Conservation (phyloP, 2,113 vertebrate species). For the Elachura formosa region DNA sequence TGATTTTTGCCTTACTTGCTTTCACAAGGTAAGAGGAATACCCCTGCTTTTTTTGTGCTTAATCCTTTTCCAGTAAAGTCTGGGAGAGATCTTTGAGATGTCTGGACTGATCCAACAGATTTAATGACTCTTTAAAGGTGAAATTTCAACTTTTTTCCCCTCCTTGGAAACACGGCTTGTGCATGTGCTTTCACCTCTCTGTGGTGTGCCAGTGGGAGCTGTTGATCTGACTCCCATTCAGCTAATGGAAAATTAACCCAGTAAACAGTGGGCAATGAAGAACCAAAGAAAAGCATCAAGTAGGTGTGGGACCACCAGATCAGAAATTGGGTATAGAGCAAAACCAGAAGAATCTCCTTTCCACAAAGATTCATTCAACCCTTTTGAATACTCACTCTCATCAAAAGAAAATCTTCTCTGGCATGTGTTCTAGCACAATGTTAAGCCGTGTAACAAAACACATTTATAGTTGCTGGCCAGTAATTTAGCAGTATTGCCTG, state of each 20-base stretch:
- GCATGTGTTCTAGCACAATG: background rate
- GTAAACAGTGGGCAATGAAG: background rate
- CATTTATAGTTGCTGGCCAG: background rate
- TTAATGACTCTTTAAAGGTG: background rate
- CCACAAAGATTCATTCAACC: background rate
- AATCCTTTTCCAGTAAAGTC: background rate
- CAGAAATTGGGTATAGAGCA: background rate
- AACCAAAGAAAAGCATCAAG: background rate
- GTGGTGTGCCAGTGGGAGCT: background rate
- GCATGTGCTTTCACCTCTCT: background rate
- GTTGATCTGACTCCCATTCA: background rate
- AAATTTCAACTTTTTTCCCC: background rate
- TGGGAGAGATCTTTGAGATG: background rate
- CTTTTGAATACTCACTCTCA: background rate
- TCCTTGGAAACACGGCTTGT: background rate
- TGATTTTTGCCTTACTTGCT: background rate
- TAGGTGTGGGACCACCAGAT: background rate
- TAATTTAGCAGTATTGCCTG: background rate
- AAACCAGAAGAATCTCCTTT: background rate
- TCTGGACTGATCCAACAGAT: background rate
- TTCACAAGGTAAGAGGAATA: background rate
- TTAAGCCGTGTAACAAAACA: background rate
- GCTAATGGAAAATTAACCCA: background rate
- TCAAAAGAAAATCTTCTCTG: background rate
- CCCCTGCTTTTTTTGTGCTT: background rate